Evolutionary conservation across 2,797 vertebrate genomes (phyloP).

Genomic region (Atherinosoma microstoma): DNA sequence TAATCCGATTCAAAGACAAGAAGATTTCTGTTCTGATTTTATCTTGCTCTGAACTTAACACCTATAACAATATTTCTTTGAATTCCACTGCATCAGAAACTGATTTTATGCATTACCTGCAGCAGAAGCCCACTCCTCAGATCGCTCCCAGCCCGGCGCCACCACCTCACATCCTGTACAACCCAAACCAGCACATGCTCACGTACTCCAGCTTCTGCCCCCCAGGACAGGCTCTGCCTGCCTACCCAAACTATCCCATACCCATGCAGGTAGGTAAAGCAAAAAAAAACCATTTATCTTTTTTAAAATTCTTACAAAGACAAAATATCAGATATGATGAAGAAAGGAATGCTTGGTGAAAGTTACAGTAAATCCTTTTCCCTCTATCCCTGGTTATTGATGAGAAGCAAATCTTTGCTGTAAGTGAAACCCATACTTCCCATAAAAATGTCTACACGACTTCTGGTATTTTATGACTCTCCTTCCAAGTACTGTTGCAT

Average conservation of each 20-base stretch:
- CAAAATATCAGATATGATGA: neutral
- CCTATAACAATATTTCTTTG: neutral
- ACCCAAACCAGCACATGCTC: conserved; percentile 91
- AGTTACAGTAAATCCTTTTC: neutral
- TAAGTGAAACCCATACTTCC: conserved; percentile 13
- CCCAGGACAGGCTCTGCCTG: conserved; percentile 81
- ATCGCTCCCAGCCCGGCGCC: conserved; percentile 79
- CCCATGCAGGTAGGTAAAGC: conserved; percentile 85
- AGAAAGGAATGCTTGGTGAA: neutral
- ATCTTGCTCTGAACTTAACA: neutral
- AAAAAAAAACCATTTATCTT: neutral
- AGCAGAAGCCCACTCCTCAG: conserved; percentile 85
- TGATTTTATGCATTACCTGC: conserved; percentile 23
- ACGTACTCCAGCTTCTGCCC: conserved; percentile 88
- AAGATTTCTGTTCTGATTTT: too few relatives aligned
- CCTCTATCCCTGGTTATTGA: neutral
- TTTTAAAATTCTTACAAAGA: neutral
- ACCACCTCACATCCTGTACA: conserved; percentile 91
- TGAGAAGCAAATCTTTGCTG: neutral
- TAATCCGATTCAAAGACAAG: neutral
- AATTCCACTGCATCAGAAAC: neutral
- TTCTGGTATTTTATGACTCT: conserved; percentile 14
- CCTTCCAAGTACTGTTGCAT: conserved; percentile 4
- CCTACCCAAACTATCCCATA: conserved; percentile 89
- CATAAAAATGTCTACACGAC: conserved; percentile 23